Conservation (phyloP, 2,797 vertebrate genomes). For the Chanos chanos region DNA sequence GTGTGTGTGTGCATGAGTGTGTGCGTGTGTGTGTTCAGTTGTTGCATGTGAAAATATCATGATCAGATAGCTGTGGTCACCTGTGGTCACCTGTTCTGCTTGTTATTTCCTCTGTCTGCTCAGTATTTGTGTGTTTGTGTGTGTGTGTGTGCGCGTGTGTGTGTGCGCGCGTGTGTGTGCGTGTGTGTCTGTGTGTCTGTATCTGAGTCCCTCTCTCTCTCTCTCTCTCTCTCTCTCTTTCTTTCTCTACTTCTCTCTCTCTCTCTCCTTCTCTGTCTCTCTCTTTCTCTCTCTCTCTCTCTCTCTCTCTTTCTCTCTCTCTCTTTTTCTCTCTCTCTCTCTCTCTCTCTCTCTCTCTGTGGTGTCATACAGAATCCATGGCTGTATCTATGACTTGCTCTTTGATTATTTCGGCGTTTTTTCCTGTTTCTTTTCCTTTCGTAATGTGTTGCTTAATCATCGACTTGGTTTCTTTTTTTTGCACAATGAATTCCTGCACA, state of each 20-base stretch:
- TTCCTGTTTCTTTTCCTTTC: no score
- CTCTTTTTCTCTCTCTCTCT: not conserved
- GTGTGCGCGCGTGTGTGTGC: not conserved
- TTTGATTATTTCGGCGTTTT: no score
- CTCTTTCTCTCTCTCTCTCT: not conserved
- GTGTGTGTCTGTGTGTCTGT: not conserved
- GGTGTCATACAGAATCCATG: slow-evolving; percentile 34
- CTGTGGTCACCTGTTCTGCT: slow-evolving; percentile 13
- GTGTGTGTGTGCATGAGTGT: slow-evolving; percentile 6
- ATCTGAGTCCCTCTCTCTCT: not conserved
- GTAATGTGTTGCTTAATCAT: no score
- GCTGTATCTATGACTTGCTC: no score
- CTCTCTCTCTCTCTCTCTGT: slow-evolving; percentile 12
- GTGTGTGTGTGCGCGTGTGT: not conserved
- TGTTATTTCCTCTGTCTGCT: not conserved
- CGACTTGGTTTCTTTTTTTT: no score
- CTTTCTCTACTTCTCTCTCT: not conserved
- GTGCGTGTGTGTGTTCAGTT: no score
- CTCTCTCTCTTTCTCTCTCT: not conserved
- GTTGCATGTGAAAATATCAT: not conserved
- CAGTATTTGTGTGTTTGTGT: not conserved
- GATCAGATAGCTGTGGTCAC: not conserved
- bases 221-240: not conserved
- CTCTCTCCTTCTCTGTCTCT: not conserved
- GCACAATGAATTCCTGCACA: no score